A percentile compares a stretch with the other conserved stretches of the same genome.
Conservation (phyloP, 2,113 vertebrate species). For the Stigmatopora nigra region DNA sequence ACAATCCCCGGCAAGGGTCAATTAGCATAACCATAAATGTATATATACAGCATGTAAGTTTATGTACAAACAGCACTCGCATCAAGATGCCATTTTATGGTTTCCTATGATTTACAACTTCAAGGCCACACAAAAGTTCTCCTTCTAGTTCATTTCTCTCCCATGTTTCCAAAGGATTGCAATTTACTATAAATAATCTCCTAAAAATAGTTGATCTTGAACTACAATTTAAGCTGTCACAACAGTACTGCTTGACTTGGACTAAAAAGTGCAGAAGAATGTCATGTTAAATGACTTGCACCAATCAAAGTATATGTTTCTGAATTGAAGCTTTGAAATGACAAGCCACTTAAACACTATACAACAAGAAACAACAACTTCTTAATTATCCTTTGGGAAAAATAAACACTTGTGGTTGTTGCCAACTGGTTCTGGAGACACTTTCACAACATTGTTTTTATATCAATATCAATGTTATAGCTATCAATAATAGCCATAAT, state of each 20-base stretch:
- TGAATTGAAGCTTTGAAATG: background rate
- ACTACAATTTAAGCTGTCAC: constrained; percentile 3
- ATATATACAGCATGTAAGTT: background rate
- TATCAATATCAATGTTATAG: too few relatives aligned
- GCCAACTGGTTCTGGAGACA: too few relatives aligned
- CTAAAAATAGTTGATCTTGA: background rate
- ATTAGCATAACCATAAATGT: constrained; percentile 22
- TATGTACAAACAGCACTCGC: background rate
- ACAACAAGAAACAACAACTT: background rate
- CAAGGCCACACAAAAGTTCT: background rate
- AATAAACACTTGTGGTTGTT: background rate
- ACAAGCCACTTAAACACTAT: background rate
- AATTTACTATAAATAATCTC: background rate
- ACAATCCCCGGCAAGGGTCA: constrained; percentile 28
- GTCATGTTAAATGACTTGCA: background rate
- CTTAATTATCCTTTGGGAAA: background rate
- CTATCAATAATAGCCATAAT: too few relatives aligned
- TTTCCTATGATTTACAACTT: background rate
- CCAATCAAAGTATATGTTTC: background rate
- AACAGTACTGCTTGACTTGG: background rate
- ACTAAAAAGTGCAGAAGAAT: background rate
- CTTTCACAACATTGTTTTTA: too few relatives aligned
- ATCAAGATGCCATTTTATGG: background rate
- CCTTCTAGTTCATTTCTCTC: background rate
- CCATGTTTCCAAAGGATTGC: background rate